Evolutionary conservation across 2,113 vertebrate genomes (phyloP), one percentile per base, ranked within the genome.

Genomic region (Sturnira hondurensis): DNA sequence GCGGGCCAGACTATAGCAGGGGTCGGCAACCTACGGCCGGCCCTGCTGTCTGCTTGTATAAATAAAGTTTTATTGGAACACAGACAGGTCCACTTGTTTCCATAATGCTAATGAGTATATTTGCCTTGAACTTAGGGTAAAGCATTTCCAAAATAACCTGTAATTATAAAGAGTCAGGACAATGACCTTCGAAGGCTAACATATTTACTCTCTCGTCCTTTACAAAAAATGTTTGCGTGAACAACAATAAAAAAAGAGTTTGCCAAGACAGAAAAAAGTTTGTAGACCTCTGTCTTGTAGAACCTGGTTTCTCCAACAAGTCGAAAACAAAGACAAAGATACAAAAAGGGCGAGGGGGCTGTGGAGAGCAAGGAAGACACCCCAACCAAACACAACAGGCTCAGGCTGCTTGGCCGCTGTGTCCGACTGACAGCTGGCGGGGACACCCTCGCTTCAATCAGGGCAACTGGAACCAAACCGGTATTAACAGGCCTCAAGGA

Each of bases 41-140:
- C 86, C 71, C 31, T 24, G 2, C 58, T 41, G 36, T 15, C 38
- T 91, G 67, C 38, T 24, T 65, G 84, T 73, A 17, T 82, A 74
- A 83, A 89, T 93, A 83, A 91, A 94, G 74, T 86, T 95, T 95
- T 84, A 70, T 28, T 84, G 74, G 54, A 7, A 93, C 28, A 50
- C 26, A 61, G 67, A 16, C 38, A 58, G 1, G 43, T 33, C 24
- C 26, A 61, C 26, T 61, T 80, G 65, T 81, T 87, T 26, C 56
- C n/a, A 20, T 1, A 38, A 8, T 33, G 14, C 33, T 31, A n/a
- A 45, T 50, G 45, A 45, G 38, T 15, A 61, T 41, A 50, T 93
- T 54, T 52, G n/a, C 15, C 6, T 7, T 8, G 38, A 36, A 20
- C n/a, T 68, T 20, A 19, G 67, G 67, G 17, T 36, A 36, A 68